Base-by-base conservation (phyloP, 2,113 vertebrate species). In the Brienomyrus brachyistius region DNA sequence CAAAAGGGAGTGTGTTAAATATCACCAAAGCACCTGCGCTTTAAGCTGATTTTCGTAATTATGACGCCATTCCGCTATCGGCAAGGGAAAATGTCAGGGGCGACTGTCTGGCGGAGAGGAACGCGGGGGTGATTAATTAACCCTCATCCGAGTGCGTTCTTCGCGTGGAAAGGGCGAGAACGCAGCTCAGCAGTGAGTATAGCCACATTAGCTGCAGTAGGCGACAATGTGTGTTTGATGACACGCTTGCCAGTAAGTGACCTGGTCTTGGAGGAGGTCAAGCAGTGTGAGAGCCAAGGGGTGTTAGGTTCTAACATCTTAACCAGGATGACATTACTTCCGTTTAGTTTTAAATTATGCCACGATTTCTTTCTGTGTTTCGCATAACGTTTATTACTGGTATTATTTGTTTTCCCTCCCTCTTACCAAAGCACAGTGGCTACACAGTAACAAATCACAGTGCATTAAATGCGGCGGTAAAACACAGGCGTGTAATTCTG, bases 21-120 rank as follows among this genome's bases (percentile, higher is more conserved):
- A 43, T 31, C 10, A 31, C 66, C 50, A 74, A 86, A 80, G 66
- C 11, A 83, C 90, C 86, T 90, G 88, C 88, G 85, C 83, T 89
- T 91, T 90, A 92, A 95, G 94, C 93, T 92, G 94, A 95, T 93
- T 89, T 87, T 91, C 91, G 92, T 94, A 93, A 95, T 95, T 94
- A 95, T 93, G 93, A 91, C 90, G 91, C 91, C 95, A 93, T 93
- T 91, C 92, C 90, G 94, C 93, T 94, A 93, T 95, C 94, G 94
- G 88, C 90, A 47, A 87, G 84, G 40, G 95, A 93, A 93, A 93
- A 91, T 91, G 92, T 92, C 91, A 91, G 48, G 93, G 91, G 92
- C 92, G 94, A 94, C 94, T 94, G 94, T 93, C 90, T 90, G 91
- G 91, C 92, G 91, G 92, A 94, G 94, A 93, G 83, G 51, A 56